Percentiles rank a stretch among this genome's conserved stretches.
These are phyloP conservation scores for Monopis laevigella DNA, from an alignment of 2,888 invertebrate genomes.

Conservation along the genomic window DNA sequence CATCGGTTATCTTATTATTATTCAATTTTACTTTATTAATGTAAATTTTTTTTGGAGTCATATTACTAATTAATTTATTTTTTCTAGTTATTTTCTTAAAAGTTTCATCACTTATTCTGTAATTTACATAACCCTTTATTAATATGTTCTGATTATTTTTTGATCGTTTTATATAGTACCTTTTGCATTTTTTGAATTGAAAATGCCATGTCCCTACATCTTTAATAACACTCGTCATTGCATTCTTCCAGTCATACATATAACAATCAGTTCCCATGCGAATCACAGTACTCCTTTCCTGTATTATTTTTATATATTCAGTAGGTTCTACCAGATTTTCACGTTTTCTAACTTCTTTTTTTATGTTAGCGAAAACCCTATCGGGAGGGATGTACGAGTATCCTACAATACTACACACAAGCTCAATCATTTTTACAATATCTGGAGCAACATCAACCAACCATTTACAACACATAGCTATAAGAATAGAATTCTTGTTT, in stretches of 20 bases:
- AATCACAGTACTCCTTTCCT: slow-evolving; percentile 18
- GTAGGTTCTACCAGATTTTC: slow-evolving; percentile 20
- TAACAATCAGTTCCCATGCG: slow-evolving; percentile 17
- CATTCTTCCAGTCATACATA: slow-evolving; percentile 20
- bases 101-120: not conserved
- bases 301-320: slow-evolving; percentile 21
- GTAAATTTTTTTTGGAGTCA: not conserved
- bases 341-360: slow-evolving; percentile 21
- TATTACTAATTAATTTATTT: not conserved
- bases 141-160: not conserved
- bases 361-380: slow-evolving; percentile 23
- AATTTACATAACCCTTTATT: not conserved
- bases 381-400: slow-evolving; percentile 25
- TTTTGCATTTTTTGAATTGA: slow-evolving; percentile 17
- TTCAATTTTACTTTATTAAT: not conserved
- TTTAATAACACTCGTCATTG: slow-evolving; percentile 18
- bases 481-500: slow-evolving; percentile 26
- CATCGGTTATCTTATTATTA: not conserved
- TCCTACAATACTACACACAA: slow-evolving; percentile 23
- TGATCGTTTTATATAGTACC: slow-evolving; percentile 14
- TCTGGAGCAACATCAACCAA: slow-evolving; percentile 18
- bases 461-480: slow-evolving; percentile 23
- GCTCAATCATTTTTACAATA: slow-evolving; percentile 20
- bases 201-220: slow-evolving; percentile 20
- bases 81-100: not conserved